Percentiles rank a stretch among this genome's conserved stretches.
phyloP scores from a whole-genome alignment of 2,113 vertebrate genomes.

The Jaculus jaculus region DNA sequence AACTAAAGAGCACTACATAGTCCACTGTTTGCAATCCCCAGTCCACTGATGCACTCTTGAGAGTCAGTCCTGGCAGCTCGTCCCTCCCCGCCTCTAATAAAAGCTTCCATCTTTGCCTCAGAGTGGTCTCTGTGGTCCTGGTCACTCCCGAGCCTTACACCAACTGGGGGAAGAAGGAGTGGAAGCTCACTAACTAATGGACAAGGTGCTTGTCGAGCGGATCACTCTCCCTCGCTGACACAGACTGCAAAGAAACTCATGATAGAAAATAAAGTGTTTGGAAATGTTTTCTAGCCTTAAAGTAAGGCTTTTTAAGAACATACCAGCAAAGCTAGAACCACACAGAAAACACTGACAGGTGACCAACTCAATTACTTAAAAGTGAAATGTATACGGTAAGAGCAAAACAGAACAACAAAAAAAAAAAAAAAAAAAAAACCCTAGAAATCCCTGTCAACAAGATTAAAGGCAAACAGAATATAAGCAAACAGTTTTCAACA shows the following conservation, averaged over 20 bases:
- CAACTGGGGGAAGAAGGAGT: background rate
- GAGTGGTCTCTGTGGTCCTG: too few species aligned
- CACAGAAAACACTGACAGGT: background rate
- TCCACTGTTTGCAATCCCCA: too few species aligned
- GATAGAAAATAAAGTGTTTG: constrained; percentile 25
- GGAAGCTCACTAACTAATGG: constrained; percentile 30
- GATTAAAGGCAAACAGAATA: constrained; percentile 24
- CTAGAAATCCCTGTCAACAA: background rate
- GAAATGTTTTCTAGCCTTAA: background rate
- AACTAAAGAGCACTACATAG: too few species aligned
- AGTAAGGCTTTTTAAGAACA: background rate
- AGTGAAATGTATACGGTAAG: background rate
- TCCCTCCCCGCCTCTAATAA: too few species aligned
- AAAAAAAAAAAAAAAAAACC: background rate
- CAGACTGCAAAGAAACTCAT: constrained; percentile 27
- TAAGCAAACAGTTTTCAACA: background rate
- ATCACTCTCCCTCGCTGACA: background rate
- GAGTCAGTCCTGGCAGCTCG: too few species aligned
- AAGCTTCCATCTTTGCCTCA: too few species aligned
- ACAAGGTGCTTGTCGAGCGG: background rate
- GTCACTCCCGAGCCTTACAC: too few species aligned
- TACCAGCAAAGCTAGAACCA: constrained; percentile 9
- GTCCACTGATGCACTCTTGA: too few species aligned
- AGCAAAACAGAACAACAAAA: background rate
- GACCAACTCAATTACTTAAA: constrained; percentile 6